Percentiles rank a stretch among this genome's conserved stretches.
phyloP scores from a whole-genome alignment of 2,113 vertebrate species.

The Peromyscus polionotus region DNA sequence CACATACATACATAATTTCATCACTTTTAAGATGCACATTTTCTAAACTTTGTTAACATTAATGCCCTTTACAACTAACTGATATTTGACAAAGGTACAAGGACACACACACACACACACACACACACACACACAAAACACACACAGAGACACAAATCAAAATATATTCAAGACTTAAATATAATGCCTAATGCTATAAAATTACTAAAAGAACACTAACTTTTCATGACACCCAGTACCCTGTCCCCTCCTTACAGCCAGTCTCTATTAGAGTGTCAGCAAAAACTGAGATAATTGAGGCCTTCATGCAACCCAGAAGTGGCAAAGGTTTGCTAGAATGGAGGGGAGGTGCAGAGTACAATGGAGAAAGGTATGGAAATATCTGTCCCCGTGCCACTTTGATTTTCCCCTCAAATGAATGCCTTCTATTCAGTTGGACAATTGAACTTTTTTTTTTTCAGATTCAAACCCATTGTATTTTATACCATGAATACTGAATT shows the following conservation, averaged over 20 bases:
- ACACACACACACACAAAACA: not conserved
- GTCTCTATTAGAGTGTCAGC: not conserved
- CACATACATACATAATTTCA: not conserved
- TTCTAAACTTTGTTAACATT: not conserved
- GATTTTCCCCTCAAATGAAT: constrained; percentile 34
- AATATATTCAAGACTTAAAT: not conserved
- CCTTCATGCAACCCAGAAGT: not conserved
- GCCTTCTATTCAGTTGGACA: constrained; percentile 64
- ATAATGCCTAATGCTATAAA: not conserved
- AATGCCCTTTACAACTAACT: not conserved
- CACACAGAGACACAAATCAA: not conserved
- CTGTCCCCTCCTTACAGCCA: not conserved
- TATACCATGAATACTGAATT: constrained; percentile 67
- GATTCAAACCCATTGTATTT: constrained; percentile 54
- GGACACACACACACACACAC: not conserved
- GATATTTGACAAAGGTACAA: not conserved
- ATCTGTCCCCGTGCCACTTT: constrained; percentile 20
- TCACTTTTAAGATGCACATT: not conserved
- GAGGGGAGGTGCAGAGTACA: not conserved
- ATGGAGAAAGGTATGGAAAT: not conserved
- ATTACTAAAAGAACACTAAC: not conserved
- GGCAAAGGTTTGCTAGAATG: not conserved
- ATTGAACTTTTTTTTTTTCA: constrained; percentile 35
- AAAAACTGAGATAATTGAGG: not conserved
- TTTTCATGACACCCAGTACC: not conserved